Evolutionary conservation across 2,113 vertebrate genomes (phyloP).

Genomic region (Ivindomyrus marchei): DNA sequence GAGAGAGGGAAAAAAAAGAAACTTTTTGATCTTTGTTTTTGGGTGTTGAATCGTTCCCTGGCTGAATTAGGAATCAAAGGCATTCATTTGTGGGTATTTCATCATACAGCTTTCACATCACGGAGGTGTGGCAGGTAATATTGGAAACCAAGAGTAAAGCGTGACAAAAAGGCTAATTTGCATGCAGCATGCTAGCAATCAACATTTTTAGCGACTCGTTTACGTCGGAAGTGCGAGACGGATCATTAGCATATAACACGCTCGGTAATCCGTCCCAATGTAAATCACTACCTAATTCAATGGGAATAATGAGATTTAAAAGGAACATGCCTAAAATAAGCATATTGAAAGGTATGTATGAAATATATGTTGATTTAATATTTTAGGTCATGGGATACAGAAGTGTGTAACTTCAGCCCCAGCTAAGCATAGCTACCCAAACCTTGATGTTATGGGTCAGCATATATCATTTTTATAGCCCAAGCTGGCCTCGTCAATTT

Average conservation of each 20-base stretch:
- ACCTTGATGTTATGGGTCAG: background rate
- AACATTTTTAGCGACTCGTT: background rate
- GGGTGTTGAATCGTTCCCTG: conserved; percentile 36
- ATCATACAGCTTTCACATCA: background rate
- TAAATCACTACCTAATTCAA: background rate
- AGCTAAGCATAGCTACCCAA: background rate
- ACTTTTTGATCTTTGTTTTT: conserved; percentile 47
- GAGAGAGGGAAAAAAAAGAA: conserved; percentile 32
- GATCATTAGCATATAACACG: background rate
- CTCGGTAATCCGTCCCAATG: background rate
- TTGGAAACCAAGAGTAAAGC: background rate
- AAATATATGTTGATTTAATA: background rate
- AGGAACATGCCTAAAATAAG: background rate
- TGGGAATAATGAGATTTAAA: background rate
- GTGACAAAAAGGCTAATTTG: background rate
- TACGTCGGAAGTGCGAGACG: background rate
- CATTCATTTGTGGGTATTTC: background rate
- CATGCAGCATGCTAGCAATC: background rate
- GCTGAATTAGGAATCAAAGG: conserved; percentile 40
- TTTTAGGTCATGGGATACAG: background rate
- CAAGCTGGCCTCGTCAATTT: background rate
- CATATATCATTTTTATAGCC: background rate
- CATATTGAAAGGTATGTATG: background rate
- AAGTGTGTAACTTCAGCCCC: background rate
- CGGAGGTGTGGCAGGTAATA: background rate